Conservation (phyloP, 2,888 invertebrate genomes). For the Pyrrhia umbra region DNA sequence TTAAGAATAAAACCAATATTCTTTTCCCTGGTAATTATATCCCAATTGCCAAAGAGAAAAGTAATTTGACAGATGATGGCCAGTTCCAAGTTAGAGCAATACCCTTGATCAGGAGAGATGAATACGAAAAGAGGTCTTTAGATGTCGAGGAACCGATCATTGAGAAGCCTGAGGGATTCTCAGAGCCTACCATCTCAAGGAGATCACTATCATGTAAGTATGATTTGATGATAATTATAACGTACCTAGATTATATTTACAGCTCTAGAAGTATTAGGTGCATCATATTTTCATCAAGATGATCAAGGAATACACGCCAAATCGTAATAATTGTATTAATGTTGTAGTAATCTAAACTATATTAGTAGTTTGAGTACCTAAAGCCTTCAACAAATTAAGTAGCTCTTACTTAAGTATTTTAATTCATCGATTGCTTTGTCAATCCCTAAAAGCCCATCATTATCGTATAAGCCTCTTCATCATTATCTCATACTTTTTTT, state of each 20-base stretch:
- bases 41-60: conserved; percentile 87
- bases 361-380: too few species aligned
- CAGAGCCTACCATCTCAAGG: conserved; percentile 76
- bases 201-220: conserved; percentile 86
- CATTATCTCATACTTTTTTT: too few species aligned
- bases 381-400: too few species aligned
- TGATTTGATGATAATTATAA: conserved; percentile 14
- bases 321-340: background rate
- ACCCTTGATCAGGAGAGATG: conserved; percentile 80
- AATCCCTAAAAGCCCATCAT: too few species aligned
- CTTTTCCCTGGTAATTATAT: conserved; percentile 88
- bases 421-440: too few species aligned
- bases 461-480: too few species aligned
- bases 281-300: background rate
- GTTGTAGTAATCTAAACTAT: too few species aligned
- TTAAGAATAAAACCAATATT: conserved; percentile 77
- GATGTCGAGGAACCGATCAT: conserved; percentile 77
- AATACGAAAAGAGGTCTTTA: conserved; percentile 79
- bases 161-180: conserved; percentile 77
- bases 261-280: background rate
- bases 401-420: too few species aligned
- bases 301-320: background rate
- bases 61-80: conserved; percentile 63
- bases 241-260: too few species aligned
- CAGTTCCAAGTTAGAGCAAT: conserved; percentile 80